Base-by-base conservation (phyloP, 1,140 invertebrate species). In the Hormaphis cornu region DNA sequence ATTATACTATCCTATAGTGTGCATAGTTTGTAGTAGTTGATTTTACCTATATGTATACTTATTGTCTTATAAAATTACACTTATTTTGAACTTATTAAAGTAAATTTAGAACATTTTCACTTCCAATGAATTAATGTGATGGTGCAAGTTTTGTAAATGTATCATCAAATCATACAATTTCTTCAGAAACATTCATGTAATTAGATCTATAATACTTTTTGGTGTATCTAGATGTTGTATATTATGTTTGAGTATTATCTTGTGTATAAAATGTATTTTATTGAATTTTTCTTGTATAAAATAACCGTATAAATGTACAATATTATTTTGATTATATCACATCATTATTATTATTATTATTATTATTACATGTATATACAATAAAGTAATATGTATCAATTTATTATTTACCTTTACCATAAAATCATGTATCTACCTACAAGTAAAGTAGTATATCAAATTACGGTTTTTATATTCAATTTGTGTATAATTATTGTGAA, bases 381-480 rank as follows among this genome's bases (percentile, higher is more conserved):
- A n/a, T n/a, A n/a, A n/a, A n/a, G n/a, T n/a, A n/a, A n/a, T n/a
- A n/a, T n/a, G n/a, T n/a, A n/a, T n/a, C n/a, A n/a, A n/a, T n/a
- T 33, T 54, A 56, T 56, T 24, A 48, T 44, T 22, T 33, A 66
- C n/a, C 28, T 48, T 30, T 46, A 66, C 42, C 44, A 48, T 66
- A 48, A 22, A 30, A 50, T 12, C 28, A 66, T 66, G 42, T 66
- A 63, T 20, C 40, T 63, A 59, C 24, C 7, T 56, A 61, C 46
- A 50, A 48, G 3, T 63, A 63, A 5, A 63, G 30, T 48, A 48
- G 61, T 2, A 20, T 66, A 28, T 66, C 26, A 48, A 66, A 48
- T 66, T 66, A 48, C 44, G 44, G 44, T 66, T 66, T 66, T 63
- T 66, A 22, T 66, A 66, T 58, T n/a, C n/a, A n/a, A n/a, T n/a